These are phyloP conservation scores for Drosophila mettleri DNA, from an alignment of 2,888 invertebrate genomes.

Conservation along the genomic window DNA sequence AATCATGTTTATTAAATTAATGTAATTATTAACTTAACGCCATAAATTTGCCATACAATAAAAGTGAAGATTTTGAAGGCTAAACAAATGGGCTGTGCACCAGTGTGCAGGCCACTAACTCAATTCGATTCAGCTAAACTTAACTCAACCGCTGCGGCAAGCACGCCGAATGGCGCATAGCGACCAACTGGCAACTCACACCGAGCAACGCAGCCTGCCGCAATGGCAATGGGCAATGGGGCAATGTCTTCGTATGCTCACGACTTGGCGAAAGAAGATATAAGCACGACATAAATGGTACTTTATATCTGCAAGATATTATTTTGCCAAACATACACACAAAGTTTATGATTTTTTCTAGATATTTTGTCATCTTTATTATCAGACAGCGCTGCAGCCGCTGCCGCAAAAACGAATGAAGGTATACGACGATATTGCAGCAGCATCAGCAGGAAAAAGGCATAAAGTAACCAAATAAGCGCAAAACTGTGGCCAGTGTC, in stretches of 20 bases:
- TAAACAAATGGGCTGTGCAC: neutral
- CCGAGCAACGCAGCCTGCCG: conserved; percentile 9
- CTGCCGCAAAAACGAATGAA: neutral
- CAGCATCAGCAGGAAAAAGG: conserved; percentile 51
- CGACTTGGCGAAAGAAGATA: conserved; percentile 81
- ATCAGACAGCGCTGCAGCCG: conserved; percentile 58
- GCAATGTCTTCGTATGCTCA: conserved; percentile 62
- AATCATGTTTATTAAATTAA: neutral
- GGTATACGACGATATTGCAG: conserved; percentile 2
- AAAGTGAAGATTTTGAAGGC: neutral
- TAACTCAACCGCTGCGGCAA: conserved; percentile 46
- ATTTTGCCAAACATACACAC: conserved; percentile 81
- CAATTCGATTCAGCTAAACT: conserved; percentile 55
- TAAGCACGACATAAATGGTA: conserved; percentile 81
- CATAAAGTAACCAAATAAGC: conserved; percentile 80
- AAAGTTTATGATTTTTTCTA: conserved; percentile 82
- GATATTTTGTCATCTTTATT: conserved; percentile 82
- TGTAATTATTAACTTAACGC: neutral
- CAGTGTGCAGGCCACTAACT: conserved; percentile 50
- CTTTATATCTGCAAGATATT: conserved; percentile 81
- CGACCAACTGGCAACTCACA: conserved; percentile 39
- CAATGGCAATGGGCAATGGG: conserved; percentile 16
- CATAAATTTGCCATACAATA: neutral
- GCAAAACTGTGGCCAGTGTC: conserved; percentile 64
- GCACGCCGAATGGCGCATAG: conserved; percentile 58